These are phyloP conservation scores for Eupithecia pulchellata DNA, from an alignment of 2,888 invertebrate species.

Conservation along the genomic window DNA sequence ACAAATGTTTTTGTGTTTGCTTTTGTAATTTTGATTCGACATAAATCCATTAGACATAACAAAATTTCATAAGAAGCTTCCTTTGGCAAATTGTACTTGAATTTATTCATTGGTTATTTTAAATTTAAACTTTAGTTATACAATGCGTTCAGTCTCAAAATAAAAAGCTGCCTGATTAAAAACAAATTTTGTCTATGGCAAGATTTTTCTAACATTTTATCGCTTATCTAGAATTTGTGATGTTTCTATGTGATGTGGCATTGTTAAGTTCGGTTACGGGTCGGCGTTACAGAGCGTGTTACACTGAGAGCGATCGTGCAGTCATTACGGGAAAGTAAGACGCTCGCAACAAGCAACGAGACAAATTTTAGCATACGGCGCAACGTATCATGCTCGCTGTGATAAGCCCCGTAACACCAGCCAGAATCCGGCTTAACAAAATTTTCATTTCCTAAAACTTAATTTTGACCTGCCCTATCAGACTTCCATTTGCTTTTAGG, in stretches of 20 bases:
- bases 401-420: too few species aligned
- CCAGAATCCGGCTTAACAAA: neutral
- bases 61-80: neutral
- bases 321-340: too few species aligned
- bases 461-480: neutral
- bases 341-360: too few species aligned
- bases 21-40: too few species aligned
- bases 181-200: neutral
- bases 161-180: conserved; percentile 23
- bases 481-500: neutral
- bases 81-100: conserved; percentile 15
- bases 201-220: neutral
- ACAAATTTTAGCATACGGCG: too few species aligned
- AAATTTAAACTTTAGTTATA: neutral
- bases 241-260: neutral
- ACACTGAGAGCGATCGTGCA: too few species aligned
- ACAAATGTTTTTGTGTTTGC: too few species aligned
- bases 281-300: too few species aligned
- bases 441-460: neutral
- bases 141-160: conserved; percentile 32
- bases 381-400: too few species aligned
- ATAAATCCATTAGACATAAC: neutral
- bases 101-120: conserved; percentile 3
- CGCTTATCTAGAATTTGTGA: neutral
- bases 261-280: too few species aligned